Evolutionary conservation across 2,113 vertebrate genomes (phyloP), one percentile per base, ranked within the genome.

Genomic region (Stegastes partitus): DNA sequence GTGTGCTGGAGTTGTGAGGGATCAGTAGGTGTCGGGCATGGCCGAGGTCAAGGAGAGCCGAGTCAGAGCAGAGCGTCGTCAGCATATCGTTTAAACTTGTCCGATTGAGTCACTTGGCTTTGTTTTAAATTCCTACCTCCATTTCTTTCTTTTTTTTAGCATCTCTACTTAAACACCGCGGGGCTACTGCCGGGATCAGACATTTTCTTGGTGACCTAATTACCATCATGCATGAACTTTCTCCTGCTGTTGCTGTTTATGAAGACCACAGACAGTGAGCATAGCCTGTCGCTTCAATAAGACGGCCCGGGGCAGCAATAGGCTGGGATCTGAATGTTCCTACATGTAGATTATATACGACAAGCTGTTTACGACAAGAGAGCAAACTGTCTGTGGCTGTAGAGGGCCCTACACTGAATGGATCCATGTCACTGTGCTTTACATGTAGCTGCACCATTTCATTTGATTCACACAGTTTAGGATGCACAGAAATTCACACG

Each of bases 31-130:
- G 80, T 74, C 15, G 59, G 85, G 88, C 37, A 68, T 79, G 85
- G 77, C 57, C 14, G 5, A 62, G 80, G 81, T 79, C 74, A 83
- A 57, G 84, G 67, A 79, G 51, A 69, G 42, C 39, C 21, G 37
- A 71, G 85, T 77, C 44, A 81, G 21, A 69, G 82, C 31, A 26
- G 64, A 58, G 42, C 81, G 76, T 89, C 82, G 53, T 76, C 67
- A 12, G 64, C 51, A 56, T 66, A 81, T 73, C 88, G 92, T 91
- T 89, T 79, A 62, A 91, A 86, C 87, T 68, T 88, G 90, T 74
- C 68, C 1, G 53, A 59, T n/a, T 85, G 77, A 90, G 34, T 86
- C 78, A 75, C 62, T 70, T 68, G 67, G 59, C 28, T 70, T 80
- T 81, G 49, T 63, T 87, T 81, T 53, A 57, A 80, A 71, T 58